phyloP scores from a whole-genome alignment of 2,113 vertebrate genomes.

The Microcebus tavaratra region DNA sequence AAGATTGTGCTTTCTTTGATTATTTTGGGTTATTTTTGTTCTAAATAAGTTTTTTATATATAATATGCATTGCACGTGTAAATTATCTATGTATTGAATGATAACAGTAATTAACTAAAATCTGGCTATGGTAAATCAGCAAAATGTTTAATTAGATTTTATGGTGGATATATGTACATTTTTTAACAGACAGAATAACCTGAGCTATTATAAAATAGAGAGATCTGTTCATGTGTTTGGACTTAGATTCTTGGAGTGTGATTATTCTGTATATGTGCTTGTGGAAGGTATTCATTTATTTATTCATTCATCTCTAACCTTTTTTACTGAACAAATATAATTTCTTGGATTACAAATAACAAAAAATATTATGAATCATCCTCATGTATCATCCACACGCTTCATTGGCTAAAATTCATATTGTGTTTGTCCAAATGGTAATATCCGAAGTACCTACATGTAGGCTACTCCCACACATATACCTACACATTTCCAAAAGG shows the following conservation, averaged over 20 bases:
- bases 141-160: neutral
- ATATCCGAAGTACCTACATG: neutral
- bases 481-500: slow-evolving; percentile 42
- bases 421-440: neutral
- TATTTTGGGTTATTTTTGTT: neutral
- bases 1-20: neutral
- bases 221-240: neutral
- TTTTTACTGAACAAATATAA: neutral
- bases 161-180: neutral
- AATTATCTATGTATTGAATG: neutral
- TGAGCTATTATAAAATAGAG: neutral
- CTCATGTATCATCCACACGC: neutral
- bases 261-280: neutral
- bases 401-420: neutral
- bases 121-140: neutral
- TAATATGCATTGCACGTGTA: neutral
- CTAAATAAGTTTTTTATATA: neutral
- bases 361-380: neutral
- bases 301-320: neutral
- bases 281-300: neutral
- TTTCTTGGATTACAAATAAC: neutral
- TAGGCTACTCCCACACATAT: neutral
- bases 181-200: neutral
- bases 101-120: neutral
- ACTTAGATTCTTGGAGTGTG: neutral